Conservation (phyloP, 2,888 invertebrate genomes). For the Drosophila borborema region DNA sequence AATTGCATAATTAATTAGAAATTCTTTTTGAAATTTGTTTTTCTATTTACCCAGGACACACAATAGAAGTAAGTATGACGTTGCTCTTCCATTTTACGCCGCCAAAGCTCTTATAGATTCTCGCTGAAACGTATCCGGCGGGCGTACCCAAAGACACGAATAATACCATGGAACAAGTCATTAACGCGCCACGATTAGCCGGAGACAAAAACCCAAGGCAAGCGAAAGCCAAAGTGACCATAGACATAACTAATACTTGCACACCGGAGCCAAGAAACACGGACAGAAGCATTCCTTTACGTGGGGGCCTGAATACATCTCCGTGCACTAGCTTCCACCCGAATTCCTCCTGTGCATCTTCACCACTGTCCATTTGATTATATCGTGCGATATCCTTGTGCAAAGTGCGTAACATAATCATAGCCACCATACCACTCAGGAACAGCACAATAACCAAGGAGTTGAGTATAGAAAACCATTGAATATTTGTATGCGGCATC, state of each 20-base stretch:
- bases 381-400: conserved; percentile 99
- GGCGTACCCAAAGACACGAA: conserved; percentile 99
- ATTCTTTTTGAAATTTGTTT: background rate
- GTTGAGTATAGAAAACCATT: conserved; percentile 99
- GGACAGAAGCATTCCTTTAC: conserved; percentile 97
- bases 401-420: conserved; percentile 98
- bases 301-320: conserved; percentile 98
- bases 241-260: conserved; percentile 97
- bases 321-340: conserved; percentile 99
- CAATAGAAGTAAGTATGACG: conserved; percentile 97
- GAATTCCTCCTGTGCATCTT: conserved; percentile 94
- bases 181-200: conserved; percentile 98
- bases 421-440: conserved; percentile 99
- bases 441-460: conserved; percentile 98
- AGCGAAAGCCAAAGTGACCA: conserved; percentile 98
- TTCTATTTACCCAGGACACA: conserved; percentile 95
- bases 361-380: conserved; percentile 96
- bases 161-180: conserved; percentile 98
- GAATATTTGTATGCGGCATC: conserved; percentile 99
- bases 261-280: conserved; percentile 98
- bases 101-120: conserved; percentile 99
- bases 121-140: conserved; percentile 98
- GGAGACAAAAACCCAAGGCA: conserved; percentile 99
- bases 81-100: conserved; percentile 99
- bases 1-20: background rate